Evolutionary conservation across 1,140 invertebrate genomes (phyloP).

Genomic region (Aphis craccivora): DNA sequence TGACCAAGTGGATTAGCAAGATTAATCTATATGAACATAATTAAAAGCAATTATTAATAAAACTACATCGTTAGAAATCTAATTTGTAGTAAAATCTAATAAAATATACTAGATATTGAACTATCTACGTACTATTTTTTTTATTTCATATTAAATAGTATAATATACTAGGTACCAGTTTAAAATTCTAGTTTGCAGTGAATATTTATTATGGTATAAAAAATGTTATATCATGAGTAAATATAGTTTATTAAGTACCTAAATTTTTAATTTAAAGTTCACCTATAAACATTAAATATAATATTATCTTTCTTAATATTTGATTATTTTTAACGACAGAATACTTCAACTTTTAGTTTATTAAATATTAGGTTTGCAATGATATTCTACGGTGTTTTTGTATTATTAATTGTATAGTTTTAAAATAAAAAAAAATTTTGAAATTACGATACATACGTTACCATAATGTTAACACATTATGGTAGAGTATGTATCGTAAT

Average conservation of each 20-base stretch:
- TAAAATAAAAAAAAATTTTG: not conserved
- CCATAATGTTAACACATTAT: not conserved
- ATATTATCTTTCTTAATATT: not conserved
- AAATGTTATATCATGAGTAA: not conserved
- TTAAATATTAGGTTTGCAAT: not conserved
- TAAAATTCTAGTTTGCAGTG: not conserved
- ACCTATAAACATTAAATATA: not conserved
- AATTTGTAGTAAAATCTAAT: not conserved
- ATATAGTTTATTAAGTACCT: not conserved
- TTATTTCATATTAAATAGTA: not conserved
- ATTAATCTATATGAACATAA: not conserved
- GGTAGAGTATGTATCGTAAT: no score
- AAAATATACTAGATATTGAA: not conserved
- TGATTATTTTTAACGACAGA: not conserved
- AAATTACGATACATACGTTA: not conserved
- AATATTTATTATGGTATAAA: not conserved
- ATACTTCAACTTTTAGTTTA: not conserved
- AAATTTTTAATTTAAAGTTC: not conserved
- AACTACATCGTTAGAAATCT: not conserved
- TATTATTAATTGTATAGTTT: not conserved
- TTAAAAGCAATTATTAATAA: not conserved
- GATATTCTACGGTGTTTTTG: not conserved
- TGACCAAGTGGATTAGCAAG: not conserved
- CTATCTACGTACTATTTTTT: not conserved
- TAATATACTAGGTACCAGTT: not conserved